phyloP scores from a whole-genome alignment of 2,113 vertebrate genomes.

The Lethenteron reissneri region DNA sequence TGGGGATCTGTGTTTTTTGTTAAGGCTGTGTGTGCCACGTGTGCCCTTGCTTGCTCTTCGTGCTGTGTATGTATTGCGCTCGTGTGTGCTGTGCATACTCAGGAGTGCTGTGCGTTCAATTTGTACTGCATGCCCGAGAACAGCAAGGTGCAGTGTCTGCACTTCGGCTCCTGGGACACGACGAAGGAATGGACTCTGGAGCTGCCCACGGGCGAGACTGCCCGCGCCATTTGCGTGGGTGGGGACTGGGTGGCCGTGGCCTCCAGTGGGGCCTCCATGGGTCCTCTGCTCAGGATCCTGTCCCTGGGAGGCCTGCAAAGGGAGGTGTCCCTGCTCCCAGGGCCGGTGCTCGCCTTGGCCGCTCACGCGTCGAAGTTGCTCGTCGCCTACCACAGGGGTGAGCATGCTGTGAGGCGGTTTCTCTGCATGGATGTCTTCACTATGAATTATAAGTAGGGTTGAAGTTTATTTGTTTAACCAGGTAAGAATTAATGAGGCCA shows the following conservation, averaged over 20 bases:
- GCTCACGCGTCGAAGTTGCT: constrained; percentile 67
- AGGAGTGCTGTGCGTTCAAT: background rate
- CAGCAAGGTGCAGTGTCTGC: constrained; percentile 83
- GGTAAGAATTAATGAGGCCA: no score
- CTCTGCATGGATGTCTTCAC: background rate
- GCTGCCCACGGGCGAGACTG: constrained; percentile 49
- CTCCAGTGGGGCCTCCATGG: constrained; percentile 38
- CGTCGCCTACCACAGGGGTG: constrained; percentile 62
- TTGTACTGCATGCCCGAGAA: no score
- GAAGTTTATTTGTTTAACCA: no score
- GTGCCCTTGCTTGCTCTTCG: no score
- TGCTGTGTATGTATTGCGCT: background rate
- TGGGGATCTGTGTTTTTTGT: no score
- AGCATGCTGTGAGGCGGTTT: constrained; percentile 5
- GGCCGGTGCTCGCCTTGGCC: constrained; percentile 58
- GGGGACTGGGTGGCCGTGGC: constrained; percentile 69
- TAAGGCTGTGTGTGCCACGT: no score
- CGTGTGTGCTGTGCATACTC: background rate
- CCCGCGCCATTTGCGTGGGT: constrained; percentile 49
- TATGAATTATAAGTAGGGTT: no score
- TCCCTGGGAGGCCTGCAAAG: constrained; percentile 61
- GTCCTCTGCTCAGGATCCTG: constrained; percentile 44
- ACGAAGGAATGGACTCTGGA: constrained; percentile 92
- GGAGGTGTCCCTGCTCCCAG: constrained; percentile 60
- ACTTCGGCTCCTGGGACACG: constrained; percentile 82